phyloP scores from a whole-genome alignment of 1,140 invertebrate species.

The Formica exsecta region DNA sequence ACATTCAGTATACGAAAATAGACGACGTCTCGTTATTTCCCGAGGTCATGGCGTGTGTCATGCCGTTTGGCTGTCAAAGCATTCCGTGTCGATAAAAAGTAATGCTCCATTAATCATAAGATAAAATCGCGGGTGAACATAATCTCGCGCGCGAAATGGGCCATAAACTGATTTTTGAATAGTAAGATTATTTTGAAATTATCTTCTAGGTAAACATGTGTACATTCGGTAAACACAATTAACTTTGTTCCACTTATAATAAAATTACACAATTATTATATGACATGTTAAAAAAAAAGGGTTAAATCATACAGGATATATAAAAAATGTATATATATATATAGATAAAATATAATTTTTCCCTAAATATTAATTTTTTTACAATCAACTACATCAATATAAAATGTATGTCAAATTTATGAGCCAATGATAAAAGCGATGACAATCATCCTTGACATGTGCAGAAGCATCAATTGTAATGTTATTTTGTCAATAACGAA shows the following conservation, averaged over 20 bases:
- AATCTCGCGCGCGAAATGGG: background rate
- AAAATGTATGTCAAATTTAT: background rate
- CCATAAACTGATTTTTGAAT: background rate
- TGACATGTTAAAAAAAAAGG: background rate
- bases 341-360: conserved; percentile 13
- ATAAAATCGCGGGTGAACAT: no score
- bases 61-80: background rate
- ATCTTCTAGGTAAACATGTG: no score
- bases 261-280: background rate
- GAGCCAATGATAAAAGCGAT: background rate
- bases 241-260: background rate
- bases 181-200: background rate
- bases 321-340: background rate
- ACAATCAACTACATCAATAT: background rate
- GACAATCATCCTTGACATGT: background rate
- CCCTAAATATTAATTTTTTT: background rate
- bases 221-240: background rate
- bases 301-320: background rate
- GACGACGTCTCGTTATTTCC: background rate
- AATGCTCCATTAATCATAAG: no score
- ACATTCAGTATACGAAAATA: background rate
- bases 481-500: conserved; percentile 2
- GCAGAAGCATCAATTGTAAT: background rate
- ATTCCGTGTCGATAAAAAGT: background rate
- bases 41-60: no score